These are phyloP conservation scores for Ceyx melanurus DNA, from an alignment of 2,113 vertebrate species.

Conservation along the genomic window DNA sequence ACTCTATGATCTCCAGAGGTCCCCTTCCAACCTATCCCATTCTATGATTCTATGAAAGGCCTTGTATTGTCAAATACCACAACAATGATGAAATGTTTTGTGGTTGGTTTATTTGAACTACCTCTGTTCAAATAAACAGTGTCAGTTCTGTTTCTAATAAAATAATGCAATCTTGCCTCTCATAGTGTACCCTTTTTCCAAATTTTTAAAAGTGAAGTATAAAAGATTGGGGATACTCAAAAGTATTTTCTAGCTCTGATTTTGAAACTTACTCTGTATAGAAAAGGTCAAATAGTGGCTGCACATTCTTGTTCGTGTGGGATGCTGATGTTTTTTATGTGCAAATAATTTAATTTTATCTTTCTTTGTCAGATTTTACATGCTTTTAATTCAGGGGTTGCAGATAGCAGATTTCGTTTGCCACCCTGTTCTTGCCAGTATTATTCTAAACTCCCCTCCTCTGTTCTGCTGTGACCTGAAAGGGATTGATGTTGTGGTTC, in stretches of 20 bases:
- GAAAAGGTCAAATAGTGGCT: neutral
- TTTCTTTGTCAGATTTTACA: slow-evolving; percentile 92
- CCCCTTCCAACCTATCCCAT: too few species aligned
- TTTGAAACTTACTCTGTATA: neutral
- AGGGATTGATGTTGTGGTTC: slow-evolving; percentile 93
- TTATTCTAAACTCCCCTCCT: slow-evolving; percentile 94
- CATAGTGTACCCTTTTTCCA: neutral
- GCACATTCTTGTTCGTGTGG: neutral
- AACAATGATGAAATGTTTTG: neutral
- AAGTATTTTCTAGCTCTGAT: neutral
- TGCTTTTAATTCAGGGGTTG: slow-evolving; percentile 97
- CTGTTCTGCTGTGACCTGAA: slow-evolving; percentile 97
- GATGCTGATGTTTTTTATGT: slow-evolving; percentile 18
- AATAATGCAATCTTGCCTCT: neutral
- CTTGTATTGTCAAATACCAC: neutral
- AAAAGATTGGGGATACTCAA: neutral
- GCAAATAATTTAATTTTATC: slow-evolving; percentile 67
- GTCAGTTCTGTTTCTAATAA: neutral
- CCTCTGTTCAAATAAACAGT: neutral
- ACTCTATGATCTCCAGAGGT: too few species aligned
- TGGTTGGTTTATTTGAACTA: neutral
- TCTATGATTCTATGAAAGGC: neutral
- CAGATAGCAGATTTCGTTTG: slow-evolving; percentile 95
- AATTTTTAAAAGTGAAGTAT: neutral
- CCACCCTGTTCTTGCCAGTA: slow-evolving; percentile 91